phyloP scores from a whole-genome alignment of 2,113 vertebrate genomes.

The Pomatorhinus ruficollis region DNA sequence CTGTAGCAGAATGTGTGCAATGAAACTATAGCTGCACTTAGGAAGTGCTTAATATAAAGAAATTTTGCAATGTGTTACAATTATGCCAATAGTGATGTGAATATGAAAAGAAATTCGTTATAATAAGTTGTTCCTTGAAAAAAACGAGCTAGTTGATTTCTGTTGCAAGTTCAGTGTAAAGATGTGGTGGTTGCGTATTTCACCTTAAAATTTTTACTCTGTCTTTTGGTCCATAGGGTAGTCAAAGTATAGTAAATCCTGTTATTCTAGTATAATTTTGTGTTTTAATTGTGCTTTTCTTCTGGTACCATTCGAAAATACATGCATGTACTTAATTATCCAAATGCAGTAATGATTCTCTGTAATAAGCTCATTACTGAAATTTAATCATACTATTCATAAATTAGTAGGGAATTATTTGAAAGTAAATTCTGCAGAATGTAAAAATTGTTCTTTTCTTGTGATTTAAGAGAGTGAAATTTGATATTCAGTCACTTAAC shows the following conservation, averaged over 20 bases:
- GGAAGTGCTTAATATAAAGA: background rate
- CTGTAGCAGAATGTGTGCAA: background rate
- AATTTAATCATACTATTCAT: background rate
- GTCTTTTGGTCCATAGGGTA: background rate
- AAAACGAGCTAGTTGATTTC: background rate
- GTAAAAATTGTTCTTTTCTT: background rate
- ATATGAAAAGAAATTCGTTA: background rate
- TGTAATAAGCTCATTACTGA: background rate
- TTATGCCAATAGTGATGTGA: background rate
- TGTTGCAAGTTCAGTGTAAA: background rate
- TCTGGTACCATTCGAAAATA: background rate
- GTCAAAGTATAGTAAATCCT: background rate
- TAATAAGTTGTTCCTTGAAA: background rate
- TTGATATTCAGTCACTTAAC: background rate
- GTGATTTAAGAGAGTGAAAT: background rate
- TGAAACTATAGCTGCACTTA: background rate
- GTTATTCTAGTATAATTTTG: background rate
- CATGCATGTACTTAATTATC: background rate
- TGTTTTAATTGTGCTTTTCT: background rate
- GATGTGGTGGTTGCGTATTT: background rate
- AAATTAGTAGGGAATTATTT: background rate
- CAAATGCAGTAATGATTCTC: background rate
- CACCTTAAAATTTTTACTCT: background rate
- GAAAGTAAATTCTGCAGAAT: background rate
- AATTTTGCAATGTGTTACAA: background rate